These are phyloP conservation scores for Varanus komodoensis DNA, from an alignment of 2,113 vertebrate species.

Conservation along the genomic window DNA sequence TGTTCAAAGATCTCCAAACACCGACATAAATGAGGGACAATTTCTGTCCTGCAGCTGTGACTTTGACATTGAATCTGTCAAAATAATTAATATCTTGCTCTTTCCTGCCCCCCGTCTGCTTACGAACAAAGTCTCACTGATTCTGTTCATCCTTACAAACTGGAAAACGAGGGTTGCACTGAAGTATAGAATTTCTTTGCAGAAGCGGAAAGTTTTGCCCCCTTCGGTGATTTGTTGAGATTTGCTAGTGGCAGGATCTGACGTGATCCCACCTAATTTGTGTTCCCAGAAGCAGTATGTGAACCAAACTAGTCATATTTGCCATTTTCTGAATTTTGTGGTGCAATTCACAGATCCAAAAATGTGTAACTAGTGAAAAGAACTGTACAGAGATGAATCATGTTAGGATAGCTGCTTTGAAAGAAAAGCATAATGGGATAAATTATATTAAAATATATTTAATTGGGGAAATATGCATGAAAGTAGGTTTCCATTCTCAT, in stretches of 20 bases:
- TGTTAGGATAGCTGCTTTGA: no score
- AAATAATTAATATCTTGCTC: conserved; percentile 46
- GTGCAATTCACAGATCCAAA: not conserved
- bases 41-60: conserved; percentile 50
- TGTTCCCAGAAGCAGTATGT: no score
- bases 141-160: not conserved
- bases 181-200: conserved; percentile 55
- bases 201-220: conserved; percentile 57
- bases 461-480: not conserved
- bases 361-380: not conserved
- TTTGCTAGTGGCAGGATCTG: conserved; percentile 49
- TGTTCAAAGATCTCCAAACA: conserved; percentile 42
- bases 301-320: no score
- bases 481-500: no score
- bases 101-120: fast-evolving
- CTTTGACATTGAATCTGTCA: conserved; percentile 37
- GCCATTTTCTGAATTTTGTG: not conserved
- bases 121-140: conserved; percentile 36
- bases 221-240: conserved; percentile 49
- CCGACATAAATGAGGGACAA: conserved; percentile 25
- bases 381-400: not conserved
- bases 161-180: conserved; percentile 54
- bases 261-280: conserved; percentile 43
- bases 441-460: no score
- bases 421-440: no score